These are phyloP conservation scores for Drosophila littoralis DNA, from an alignment of 1,140 invertebrate genomes.

Conservation along the genomic window DNA sequence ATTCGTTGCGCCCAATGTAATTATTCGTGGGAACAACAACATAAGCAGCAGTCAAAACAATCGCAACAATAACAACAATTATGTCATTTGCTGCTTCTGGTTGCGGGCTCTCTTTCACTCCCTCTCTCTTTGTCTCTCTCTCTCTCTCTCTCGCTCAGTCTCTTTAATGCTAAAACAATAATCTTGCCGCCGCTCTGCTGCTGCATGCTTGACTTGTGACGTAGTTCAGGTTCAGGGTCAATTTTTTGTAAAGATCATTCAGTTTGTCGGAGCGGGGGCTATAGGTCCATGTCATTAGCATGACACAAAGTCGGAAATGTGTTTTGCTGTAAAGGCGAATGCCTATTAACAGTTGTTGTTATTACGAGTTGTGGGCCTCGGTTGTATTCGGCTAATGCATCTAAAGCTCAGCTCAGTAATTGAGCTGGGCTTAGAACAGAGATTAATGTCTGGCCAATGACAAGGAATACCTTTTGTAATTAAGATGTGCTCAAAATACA, in stretches of 20 bases:
- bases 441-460: slow-evolving; percentile 36
- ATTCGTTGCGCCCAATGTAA: slow-evolving; percentile 26
- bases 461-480: slow-evolving; percentile 20
- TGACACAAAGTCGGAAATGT: slow-evolving; percentile 41
- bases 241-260: slow-evolving; percentile 33
- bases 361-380: slow-evolving; percentile 31
- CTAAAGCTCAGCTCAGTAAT: slow-evolving; percentile 44
- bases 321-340: slow-evolving; percentile 60
- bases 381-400: slow-evolving; percentile 29
- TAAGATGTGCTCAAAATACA: too few relatives aligned
- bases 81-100: slow-evolving; percentile 63
- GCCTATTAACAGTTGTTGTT: slow-evolving; percentile 34
- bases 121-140: background rate
- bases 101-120: background rate
- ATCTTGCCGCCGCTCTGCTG: slow-evolving; percentile 10
- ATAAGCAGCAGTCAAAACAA: slow-evolving; percentile 30
- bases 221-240: slow-evolving; percentile 62
- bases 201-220: slow-evolving; percentile 34
- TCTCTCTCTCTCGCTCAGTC: background rate
- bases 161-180: slow-evolving; percentile 38
- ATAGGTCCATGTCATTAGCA: slow-evolving; percentile 61
- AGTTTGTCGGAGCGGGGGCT: background rate
- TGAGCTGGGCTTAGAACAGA: slow-evolving; percentile 37
- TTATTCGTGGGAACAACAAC: slow-evolving; percentile 25
- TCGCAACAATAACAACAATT: slow-evolving; percentile 50